Evolutionary conservation across 2,797 vertebrate genomes (phyloP).

Genomic region (Apogon talboti): DNA sequence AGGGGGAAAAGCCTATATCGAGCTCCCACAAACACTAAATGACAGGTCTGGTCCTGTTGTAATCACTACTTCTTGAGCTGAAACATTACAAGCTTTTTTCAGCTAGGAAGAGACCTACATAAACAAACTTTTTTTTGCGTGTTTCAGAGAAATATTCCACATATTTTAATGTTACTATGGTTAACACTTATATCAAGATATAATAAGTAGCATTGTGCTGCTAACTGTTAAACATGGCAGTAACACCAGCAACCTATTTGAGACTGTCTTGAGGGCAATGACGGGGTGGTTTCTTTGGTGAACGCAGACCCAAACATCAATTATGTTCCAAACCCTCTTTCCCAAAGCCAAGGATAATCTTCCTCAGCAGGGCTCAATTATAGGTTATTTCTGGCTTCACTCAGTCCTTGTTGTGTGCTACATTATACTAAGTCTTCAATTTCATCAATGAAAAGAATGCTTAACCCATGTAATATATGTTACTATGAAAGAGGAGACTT

Average conservation of each 20-base stretch:
- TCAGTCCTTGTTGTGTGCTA: constrained; percentile 57
- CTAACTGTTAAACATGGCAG: constrained; percentile 21
- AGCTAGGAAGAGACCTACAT: constrained; percentile 29
- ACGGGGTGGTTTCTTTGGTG: constrained; percentile 76
- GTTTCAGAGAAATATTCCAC: constrained; percentile 27
- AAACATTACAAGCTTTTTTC: constrained; percentile 51
- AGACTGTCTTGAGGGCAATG: constrained; percentile 52
- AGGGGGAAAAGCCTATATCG: constrained; percentile 50
- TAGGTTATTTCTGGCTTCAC: constrained; percentile 78
- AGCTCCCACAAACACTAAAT: constrained; percentile 65
- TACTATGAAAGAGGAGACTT: constrained; percentile 1
- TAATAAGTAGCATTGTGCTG: background rate
- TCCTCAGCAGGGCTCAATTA: constrained; percentile 81
- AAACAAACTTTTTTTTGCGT: constrained; percentile 43
- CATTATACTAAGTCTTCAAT: constrained; percentile 49
- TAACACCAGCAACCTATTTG: constrained; percentile 16
- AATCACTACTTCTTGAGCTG: constrained; percentile 69
- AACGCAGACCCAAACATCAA: constrained; percentile 78
- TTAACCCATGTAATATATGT: background rate
- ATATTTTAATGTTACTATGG: constrained; percentile 11
- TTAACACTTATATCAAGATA: constrained; percentile 10
- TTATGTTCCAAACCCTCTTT: constrained; percentile 75
- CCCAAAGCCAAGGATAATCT: constrained; percentile 78
- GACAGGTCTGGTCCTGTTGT: constrained; percentile 65
- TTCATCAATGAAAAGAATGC: constrained; percentile 53